Evolutionary conservation across 30 jellyfish, hydroid and myxozoan species (phyloP).

Genomic region (Cassiopea andromeda): DNA sequence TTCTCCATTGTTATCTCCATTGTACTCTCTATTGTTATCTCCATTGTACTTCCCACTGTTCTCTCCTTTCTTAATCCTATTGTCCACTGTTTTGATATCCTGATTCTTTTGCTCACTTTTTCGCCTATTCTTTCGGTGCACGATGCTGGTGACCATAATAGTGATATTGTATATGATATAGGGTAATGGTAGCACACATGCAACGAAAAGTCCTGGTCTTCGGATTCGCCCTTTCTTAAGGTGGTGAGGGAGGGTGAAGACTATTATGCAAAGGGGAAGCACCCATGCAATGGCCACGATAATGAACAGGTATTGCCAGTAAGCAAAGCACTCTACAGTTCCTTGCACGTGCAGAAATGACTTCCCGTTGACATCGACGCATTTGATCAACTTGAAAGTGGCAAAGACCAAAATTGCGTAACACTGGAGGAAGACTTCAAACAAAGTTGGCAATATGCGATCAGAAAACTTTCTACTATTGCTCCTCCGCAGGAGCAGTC

Average conservation of each 20-base stretch:
- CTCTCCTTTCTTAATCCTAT: neutral
- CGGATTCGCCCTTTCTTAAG: neutral
- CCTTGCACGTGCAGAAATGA: slow-evolving; percentile 37
- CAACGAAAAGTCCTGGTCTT: slow-evolving; percentile 10
- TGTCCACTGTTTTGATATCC: no score
- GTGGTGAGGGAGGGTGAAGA: slow-evolving; percentile 3
- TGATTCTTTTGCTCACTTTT: no score
- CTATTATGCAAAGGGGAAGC: slow-evolving; percentile 32
- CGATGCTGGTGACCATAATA: no score
- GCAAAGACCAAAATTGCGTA: slow-evolving; percentile 24
- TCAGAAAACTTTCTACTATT: neutral
- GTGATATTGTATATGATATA: neutral
- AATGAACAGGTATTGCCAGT: slow-evolving; percentile 61
- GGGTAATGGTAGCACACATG: slow-evolving; percentile 45
- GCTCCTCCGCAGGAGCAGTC: neutral
- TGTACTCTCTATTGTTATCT: neutral
- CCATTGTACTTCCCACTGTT: neutral
- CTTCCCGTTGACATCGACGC: slow-evolving; percentile 32
- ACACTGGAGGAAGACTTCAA: slow-evolving; percentile 30
- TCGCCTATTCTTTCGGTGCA: no score
- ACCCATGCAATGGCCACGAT: slow-evolving; percentile 34
- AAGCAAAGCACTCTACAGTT: slow-evolving; percentile 24
- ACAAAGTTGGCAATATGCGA: slow-evolving; percentile 14
- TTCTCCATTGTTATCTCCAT: neutral
- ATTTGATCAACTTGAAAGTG: slow-evolving; percentile 26